phyloP scores from a whole-genome alignment of 2,888 invertebrate genomes.

The Drosophila fungiperda region DNA sequence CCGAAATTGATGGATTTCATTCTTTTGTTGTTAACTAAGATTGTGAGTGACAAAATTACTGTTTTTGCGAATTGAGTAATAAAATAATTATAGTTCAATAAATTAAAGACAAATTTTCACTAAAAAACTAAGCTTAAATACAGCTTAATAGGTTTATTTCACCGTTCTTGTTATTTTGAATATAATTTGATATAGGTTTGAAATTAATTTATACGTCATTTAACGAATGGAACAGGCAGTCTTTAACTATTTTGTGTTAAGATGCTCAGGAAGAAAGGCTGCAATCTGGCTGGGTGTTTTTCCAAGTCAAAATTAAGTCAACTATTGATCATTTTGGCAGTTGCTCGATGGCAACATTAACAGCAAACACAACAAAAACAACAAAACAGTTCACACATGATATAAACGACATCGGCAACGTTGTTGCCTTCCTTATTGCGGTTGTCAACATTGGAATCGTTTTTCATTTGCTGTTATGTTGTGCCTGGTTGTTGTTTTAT shows the following conservation, averaged over 20 bases:
- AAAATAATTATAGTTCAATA: too few relatives aligned
- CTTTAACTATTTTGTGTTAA: background rate
- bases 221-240: background rate
- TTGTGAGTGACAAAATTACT: too few relatives aligned
- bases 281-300: background rate
- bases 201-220: background rate
- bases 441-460: constrained; percentile 40
- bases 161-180: background rate
- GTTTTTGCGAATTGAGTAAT: too few relatives aligned
- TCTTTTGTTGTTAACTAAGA: background rate
- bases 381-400: constrained; percentile 18
- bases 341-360: background rate
- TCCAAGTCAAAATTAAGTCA: background rate
- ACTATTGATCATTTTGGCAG: background rate
- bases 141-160: background rate
- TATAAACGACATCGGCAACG: constrained; percentile 7
- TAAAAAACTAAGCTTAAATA: background rate
- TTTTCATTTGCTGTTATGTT: constrained; percentile 39
- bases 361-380: background rate
- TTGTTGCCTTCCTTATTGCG: constrained; percentile 37
- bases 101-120: background rate
- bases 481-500: constrained; percentile 6
- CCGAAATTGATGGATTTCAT: background rate
- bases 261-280: background rate
- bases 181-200: background rate